phyloP scores from a whole-genome alignment of 1,140 invertebrate species.

The Pseudobourletiella spinata region DNA sequence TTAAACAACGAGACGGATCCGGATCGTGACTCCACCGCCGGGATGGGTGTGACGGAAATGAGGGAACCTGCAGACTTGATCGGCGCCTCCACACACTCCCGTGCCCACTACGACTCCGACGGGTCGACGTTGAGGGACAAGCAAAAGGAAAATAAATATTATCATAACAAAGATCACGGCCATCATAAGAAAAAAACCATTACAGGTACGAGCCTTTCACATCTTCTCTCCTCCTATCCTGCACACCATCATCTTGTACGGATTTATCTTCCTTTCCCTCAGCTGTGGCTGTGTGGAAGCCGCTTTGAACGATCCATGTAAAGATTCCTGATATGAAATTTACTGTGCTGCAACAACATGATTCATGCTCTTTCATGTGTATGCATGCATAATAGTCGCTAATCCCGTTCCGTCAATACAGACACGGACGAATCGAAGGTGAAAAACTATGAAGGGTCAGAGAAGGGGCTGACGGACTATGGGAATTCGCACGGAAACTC shows the following conservation, averaged over 20 bases:
- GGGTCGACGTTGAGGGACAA: constrained; percentile 11
- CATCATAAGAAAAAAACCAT: constrained; percentile 15
- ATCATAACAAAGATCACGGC: constrained; percentile 30
- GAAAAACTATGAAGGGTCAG: constrained; percentile 27
- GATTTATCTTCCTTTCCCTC: no score
- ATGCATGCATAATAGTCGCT: no score
- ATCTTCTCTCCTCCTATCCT: no score
- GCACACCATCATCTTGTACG: no score
- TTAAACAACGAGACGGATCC: constrained; percentile 20
- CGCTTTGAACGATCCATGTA: no score
- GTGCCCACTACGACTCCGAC: constrained; percentile 14
- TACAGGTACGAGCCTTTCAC: no score
- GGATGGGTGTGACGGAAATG: constrained; percentile 12
- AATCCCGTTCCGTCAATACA: no score
- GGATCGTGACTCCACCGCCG: constrained; percentile 6
- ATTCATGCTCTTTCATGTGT: no score
- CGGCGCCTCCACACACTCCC: constrained; percentile 19
- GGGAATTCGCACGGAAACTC: constrained; percentile 21
- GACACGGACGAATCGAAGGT: constrained; percentile 30
- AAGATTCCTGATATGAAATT: no score
- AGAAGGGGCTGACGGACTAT: constrained; percentile 30
- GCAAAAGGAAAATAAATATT: constrained; percentile 16
- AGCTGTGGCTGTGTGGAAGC: no score
- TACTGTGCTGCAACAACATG: no score
- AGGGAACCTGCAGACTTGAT: constrained; percentile 13